Evolutionary conservation across 2,888 invertebrate genomes (phyloP).

Genomic region (Tridacna gigas): DNA sequence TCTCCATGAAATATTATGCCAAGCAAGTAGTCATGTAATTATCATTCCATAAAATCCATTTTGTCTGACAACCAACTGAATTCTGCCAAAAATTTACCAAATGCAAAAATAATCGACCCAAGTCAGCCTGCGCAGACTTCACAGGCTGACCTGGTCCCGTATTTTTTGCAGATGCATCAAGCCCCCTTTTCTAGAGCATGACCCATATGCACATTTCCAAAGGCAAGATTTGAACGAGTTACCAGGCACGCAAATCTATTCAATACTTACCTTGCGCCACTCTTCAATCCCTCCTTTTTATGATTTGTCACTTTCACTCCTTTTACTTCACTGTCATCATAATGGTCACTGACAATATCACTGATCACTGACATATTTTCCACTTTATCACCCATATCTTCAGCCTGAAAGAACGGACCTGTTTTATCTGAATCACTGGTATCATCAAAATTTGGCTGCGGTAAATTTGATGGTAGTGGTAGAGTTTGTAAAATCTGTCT

Average conservation of each 20-base stretch:
- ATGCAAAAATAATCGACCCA: too few species aligned
- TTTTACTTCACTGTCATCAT: neutral
- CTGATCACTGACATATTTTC: conserved; percentile 57
- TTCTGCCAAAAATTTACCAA: too few species aligned
- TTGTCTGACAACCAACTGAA: too few species aligned
- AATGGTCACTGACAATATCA: conserved; percentile 41
- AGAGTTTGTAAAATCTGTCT: conserved; percentile 48
- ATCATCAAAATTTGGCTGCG: conserved; percentile 75
- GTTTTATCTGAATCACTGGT: conserved; percentile 48
- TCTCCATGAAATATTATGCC: too few species aligned
- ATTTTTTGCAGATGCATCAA: too few species aligned
- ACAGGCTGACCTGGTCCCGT: too few species aligned
- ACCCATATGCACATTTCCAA: too few species aligned
- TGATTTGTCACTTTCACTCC: conserved; percentile 19
- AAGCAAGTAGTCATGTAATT: too few species aligned
- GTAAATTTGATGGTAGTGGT: conserved; percentile 53
- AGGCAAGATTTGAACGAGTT: too few species aligned
- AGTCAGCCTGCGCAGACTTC: too few species aligned
- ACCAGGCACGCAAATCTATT: neutral
- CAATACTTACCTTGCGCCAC: neutral
- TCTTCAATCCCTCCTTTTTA: neutral
- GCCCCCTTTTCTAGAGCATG: too few species aligned
- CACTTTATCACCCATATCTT: conserved; percentile 31
- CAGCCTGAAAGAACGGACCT: neutral
- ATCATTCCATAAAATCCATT: too few species aligned